phyloP scores from a whole-genome alignment of 2,797 vertebrate genomes.

The Diplodus puntazzo region DNA sequence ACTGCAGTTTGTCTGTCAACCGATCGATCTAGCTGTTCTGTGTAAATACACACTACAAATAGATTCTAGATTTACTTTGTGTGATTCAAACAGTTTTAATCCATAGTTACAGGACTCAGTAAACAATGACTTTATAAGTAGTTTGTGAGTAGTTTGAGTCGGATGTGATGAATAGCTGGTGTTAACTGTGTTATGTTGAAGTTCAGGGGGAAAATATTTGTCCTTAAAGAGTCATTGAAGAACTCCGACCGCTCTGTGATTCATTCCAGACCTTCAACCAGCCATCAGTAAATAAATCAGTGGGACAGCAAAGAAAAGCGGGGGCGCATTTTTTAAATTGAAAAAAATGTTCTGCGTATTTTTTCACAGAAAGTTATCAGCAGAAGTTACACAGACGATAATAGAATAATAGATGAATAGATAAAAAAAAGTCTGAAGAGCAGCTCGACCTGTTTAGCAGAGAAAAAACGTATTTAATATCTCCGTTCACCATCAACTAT shows the following conservation, averaged over 20 bases:
- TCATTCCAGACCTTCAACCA: constrained; percentile 49
- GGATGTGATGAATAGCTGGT: constrained; percentile 17
- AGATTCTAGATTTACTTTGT: constrained; percentile 1
- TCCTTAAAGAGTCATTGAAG: constrained; percentile 40
- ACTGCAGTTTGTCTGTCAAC: background rate
- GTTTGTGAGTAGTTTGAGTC: background rate
- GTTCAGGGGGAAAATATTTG: constrained; percentile 30
- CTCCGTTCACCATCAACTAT: background rate
- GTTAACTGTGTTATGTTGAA: constrained; percentile 35
- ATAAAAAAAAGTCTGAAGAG: background rate
- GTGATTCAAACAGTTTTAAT: constrained; percentile 23
- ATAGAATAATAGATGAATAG: background rate
- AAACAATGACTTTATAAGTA: constrained; percentile 47
- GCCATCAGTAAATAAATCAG: constrained; percentile 50
- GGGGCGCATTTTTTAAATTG: background rate
- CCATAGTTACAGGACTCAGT: constrained; percentile 3
- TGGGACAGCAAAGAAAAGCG: background rate
- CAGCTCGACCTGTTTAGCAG: background rate
- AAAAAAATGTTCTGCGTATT: background rate
- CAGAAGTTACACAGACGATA: background rate
- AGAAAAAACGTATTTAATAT: background rate
- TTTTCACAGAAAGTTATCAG: constrained; percentile 3
- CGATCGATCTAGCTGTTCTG: background rate
- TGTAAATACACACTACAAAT: constrained; percentile 16
- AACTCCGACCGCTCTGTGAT: constrained; percentile 41